Percentiles rank a stretch among this genome's conserved stretches.
Conservation (phyloP, 2,797 vertebrate genomes). For the Thamnophis elegans region DNA sequence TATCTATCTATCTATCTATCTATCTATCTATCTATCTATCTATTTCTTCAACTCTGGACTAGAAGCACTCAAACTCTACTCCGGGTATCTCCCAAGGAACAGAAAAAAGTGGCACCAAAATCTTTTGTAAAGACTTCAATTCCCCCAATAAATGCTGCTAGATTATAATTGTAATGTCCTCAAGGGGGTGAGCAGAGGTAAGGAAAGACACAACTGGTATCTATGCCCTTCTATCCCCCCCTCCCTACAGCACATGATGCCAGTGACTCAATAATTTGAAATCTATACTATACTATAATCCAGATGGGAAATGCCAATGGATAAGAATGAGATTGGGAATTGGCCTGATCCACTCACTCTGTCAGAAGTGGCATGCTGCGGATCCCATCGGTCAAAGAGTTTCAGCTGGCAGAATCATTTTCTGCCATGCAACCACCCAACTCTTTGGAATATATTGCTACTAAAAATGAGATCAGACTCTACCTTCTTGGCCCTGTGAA, state of each 20-base stretch:
- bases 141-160: background rate
- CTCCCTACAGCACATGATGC: too few relatives aligned
- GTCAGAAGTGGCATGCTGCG: background rate
- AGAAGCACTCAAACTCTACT: background rate
- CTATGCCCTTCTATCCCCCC: background rate
- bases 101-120: background rate
- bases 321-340: background rate
- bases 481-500: too few relatives aligned
- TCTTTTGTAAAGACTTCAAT: background rate
- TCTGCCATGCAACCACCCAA: too few relatives aligned
- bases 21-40: too few relatives aligned
- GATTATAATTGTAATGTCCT: background rate
- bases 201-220: background rate
- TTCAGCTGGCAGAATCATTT: too few relatives aligned
- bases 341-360: background rate
- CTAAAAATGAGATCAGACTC: too few relatives aligned
- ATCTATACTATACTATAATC: background rate
- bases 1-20: too few relatives aligned
- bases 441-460: too few relatives aligned
- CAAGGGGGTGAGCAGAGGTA: background rate
- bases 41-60: background rate
- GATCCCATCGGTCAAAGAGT: too few relatives aligned
- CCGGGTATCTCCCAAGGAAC: background rate
- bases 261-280: background rate
- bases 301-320: background rate